phyloP scores from a whole-genome alignment of 2,888 invertebrate species.

The Calliphora vomitoria region DNA sequence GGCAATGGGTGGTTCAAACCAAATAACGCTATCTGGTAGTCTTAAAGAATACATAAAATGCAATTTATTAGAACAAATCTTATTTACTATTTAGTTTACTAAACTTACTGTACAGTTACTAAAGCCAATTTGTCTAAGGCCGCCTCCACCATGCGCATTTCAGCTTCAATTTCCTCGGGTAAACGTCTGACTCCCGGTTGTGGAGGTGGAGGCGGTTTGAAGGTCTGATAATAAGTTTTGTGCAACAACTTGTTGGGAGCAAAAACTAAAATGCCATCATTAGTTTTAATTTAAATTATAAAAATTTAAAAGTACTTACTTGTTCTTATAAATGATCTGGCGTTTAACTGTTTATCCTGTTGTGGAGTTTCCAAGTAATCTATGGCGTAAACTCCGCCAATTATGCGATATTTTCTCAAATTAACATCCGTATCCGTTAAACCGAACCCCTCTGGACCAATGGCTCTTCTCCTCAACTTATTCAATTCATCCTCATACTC shows the following conservation, averaged over 20 bases:
- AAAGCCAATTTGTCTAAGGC: slow-evolving; percentile 90
- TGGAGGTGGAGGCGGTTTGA: slow-evolving; percentile 88
- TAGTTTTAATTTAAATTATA: too few relatives aligned
- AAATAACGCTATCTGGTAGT: slow-evolving; percentile 89
- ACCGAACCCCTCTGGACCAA: slow-evolving; percentile 82
- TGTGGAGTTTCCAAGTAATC: slow-evolving; percentile 91
- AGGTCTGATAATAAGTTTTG: slow-evolving; percentile 88
- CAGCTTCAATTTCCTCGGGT: slow-evolving; percentile 92
- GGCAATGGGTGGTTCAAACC: slow-evolving; percentile 92
- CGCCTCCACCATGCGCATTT: slow-evolving; percentile 89
- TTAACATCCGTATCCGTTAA: slow-evolving; percentile 88
- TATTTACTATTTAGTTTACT: not conserved
- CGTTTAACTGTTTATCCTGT: slow-evolving; percentile 85
- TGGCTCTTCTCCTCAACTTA: slow-evolving; percentile 80
- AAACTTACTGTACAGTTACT: slow-evolving; percentile 89
- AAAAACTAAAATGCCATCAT: slow-evolving; percentile 77
- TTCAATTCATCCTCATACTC: slow-evolving; percentile 84
- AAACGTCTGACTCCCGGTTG: slow-evolving; percentile 88
- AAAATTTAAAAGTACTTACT: slow-evolving; percentile 75
- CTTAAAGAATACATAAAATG: slow-evolving; percentile 81
- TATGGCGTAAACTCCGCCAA: slow-evolving; percentile 91
- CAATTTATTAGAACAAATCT: not conserved
- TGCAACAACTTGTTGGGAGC: slow-evolving; percentile 86
- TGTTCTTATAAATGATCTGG: slow-evolving; percentile 82
- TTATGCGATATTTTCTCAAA: slow-evolving; percentile 89